Evolutionary conservation across 2,113 vertebrate species (phyloP).

Genomic region (Ahaetulla prasina): DNA sequence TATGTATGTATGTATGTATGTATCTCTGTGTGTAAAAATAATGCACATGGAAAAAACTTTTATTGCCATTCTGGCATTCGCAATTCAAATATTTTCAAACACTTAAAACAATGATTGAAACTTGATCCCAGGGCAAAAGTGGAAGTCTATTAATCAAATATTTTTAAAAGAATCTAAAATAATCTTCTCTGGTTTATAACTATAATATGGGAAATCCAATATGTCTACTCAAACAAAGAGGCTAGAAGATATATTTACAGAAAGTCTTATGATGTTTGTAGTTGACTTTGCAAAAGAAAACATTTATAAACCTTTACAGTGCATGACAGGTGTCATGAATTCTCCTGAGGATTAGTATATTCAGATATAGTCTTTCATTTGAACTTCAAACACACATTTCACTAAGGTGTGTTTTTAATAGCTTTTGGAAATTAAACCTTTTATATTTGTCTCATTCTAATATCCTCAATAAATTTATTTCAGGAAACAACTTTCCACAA

Average conservation of each 20-base stretch:
- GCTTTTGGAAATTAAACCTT: conserved; percentile 58
- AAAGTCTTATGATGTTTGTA: conserved; percentile 70
- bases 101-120: conserved; percentile 44
- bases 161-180: conserved; percentile 44
- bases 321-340: conserved; percentile 50
- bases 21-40: background rate
- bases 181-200: conserved; percentile 65
- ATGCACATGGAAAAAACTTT: conserved; percentile 5
- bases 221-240: conserved; percentile 75
- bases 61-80: conserved; percentile 6
- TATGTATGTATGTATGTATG: background rate
- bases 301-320: conserved; percentile 71
- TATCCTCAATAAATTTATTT: conserved; percentile 47
- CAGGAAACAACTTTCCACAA: conserved; percentile 33
- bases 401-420: conserved; percentile 52
- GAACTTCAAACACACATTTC: conserved; percentile 64
- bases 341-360: conserved; percentile 56
- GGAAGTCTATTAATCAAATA: conserved; percentile 50
- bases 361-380: conserved; percentile 71
- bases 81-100: conserved; percentile 35
- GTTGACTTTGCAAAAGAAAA: conserved; percentile 64
- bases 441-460: conserved; percentile 57
- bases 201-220: conserved; percentile 68
- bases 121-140: conserved; percentile 45
- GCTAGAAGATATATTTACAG: conserved; percentile 68